Conservation (phyloP, 2,888 invertebrate species). For the Melinaea menophilus region DNA sequence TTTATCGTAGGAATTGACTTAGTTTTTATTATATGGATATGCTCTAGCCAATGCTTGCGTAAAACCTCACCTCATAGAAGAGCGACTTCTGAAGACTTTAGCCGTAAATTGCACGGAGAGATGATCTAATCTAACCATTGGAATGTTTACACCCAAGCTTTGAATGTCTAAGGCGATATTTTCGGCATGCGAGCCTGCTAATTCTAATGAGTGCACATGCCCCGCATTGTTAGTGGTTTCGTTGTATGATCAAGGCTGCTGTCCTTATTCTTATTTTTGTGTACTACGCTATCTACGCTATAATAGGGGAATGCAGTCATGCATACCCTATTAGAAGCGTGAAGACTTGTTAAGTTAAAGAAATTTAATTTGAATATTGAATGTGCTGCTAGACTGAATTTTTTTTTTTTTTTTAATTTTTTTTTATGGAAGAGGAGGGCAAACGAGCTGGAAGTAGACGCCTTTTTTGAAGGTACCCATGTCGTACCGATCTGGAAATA, state of each 20-base stretch:
- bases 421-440: no score
- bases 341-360: not conserved
- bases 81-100: slow-evolving; percentile 5
- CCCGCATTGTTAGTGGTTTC: not conserved
- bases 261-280: no score
- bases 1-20: no score
- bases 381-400: not conserved
- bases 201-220: not conserved
- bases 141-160: not conserved
- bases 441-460: no score
- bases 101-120: slow-evolving; percentile 6
- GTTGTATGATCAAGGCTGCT: not conserved
- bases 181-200: not conserved
- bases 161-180: not conserved
- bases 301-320: no score
- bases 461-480: no score
- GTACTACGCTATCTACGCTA: no score
- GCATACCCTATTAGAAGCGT: no score
- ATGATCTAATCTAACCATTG: not conserved
- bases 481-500: no score
- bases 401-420: no score
- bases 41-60: not conserved
- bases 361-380: not conserved
- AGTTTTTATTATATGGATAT: no score
- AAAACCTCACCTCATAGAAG: slow-evolving; percentile 3